Evolutionary conservation across 37 sponge, comb jelly and placozoan genomes (phyloP).

Genomic region (Spongia lamella): DNA sequence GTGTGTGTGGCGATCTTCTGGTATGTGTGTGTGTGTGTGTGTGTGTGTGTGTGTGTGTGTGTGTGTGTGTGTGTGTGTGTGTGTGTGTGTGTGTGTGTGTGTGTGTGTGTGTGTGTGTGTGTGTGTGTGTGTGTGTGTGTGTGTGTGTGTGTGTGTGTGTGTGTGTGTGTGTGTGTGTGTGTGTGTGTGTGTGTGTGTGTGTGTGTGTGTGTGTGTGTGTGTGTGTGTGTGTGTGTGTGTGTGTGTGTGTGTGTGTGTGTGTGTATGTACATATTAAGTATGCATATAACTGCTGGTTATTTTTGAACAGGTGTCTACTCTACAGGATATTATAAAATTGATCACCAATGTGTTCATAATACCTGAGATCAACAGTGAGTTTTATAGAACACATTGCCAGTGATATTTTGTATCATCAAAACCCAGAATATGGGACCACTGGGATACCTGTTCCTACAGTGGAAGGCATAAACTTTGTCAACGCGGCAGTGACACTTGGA

Average conservation of each 20-base stretch:
- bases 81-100: too few relatives aligned
- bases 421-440: slow-evolving; percentile 8
- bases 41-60: too few relatives aligned
- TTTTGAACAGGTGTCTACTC: not conserved
- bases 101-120: too few relatives aligned
- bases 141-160: too few relatives aligned
- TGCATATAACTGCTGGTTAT: not conserved
- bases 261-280: not conserved
- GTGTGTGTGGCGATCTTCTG: too few relatives aligned
- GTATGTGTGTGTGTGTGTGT: too few relatives aligned
- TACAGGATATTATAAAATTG: not conserved
- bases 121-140: too few relatives aligned
- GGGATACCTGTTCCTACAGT: slow-evolving; percentile 34
- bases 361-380: slow-evolving; percentile 24
- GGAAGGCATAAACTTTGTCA: slow-evolving; percentile 15
- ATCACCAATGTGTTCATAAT: slow-evolving; percentile 5
- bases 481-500: slow-evolving; percentile 9
- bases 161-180: too few relatives aligned
- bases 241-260: slow-evolving; percentile 18
- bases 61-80: too few relatives aligned
- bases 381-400: not conserved
- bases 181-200: too few relatives aligned
- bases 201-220: too few relatives aligned
- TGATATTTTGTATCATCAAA: too few relatives aligned
- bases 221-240: slow-evolving; percentile 33